Conservation (phyloP, 1,140 invertebrate species). For the Drosophila miranda region DNA sequence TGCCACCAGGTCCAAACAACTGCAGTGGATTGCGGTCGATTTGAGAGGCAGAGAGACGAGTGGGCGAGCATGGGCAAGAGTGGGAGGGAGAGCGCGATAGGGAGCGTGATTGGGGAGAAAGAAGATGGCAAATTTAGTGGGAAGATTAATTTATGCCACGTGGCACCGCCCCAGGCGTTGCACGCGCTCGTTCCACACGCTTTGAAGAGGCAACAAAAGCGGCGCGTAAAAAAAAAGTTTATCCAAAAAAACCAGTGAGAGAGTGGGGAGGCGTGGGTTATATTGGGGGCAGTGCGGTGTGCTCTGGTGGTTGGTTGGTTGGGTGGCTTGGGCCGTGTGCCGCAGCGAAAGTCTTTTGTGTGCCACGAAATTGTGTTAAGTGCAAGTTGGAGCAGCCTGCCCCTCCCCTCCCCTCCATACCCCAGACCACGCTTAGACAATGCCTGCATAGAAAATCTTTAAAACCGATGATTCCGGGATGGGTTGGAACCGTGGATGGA, state of each 20-base stretch:
- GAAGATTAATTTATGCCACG: slow-evolving; percentile 78
- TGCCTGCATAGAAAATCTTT: slow-evolving; percentile 70
- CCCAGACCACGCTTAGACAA: slow-evolving; percentile 48
- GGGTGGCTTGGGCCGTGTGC: slow-evolving; percentile 30
- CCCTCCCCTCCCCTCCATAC: slow-evolving; percentile 4
- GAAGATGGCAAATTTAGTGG: slow-evolving; percentile 63
- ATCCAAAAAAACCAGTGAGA: slow-evolving; percentile 5
- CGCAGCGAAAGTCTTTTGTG: slow-evolving; percentile 78
- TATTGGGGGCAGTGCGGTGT: slow-evolving; percentile 18
- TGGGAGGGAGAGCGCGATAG: slow-evolving; percentile 24
- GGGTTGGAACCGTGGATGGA: slow-evolving; percentile 1
- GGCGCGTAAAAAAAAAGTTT: slow-evolving; percentile 46
- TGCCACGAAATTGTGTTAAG: slow-evolving; percentile 77
- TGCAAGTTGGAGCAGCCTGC: slow-evolving; percentile 73
- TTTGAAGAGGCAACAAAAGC: slow-evolving; percentile 67
- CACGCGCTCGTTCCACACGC: slow-evolving; percentile 69
- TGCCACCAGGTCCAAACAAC: slow-evolving; percentile 80
- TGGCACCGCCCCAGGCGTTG: slow-evolving; percentile 63
- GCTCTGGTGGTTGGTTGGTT: slow-evolving; percentile 10
- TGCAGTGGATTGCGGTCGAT: slow-evolving; percentile 33
- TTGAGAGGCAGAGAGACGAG: slow-evolving; percentile 6
- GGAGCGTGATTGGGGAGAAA: slow-evolving; percentile 1
- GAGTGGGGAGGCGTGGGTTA: background rate
- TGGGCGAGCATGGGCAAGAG: slow-evolving; percentile 14
- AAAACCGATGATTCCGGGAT: slow-evolving; percentile 25